phyloP scores from a whole-genome alignment of 2,113 vertebrate species.

The Solea senegalensis region DNA sequence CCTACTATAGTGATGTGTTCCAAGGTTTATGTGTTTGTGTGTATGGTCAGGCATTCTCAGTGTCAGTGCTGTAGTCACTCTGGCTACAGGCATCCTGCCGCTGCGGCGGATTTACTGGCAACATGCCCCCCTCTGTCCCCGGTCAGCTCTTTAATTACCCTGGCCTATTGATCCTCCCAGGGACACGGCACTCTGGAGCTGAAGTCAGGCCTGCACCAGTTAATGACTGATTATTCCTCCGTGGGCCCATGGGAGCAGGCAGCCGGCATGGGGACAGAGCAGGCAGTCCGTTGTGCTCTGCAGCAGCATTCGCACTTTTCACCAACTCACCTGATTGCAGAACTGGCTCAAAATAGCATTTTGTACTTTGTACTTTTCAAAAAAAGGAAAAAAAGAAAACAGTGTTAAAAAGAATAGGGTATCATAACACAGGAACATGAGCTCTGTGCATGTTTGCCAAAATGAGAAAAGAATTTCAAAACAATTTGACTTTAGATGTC shows the following conservation, averaged over 20 bases:
- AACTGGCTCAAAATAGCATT: conserved; percentile 44
- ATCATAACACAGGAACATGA: neutral
- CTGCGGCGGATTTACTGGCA: conserved; percentile 83
- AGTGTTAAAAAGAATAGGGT: neutral
- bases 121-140: conserved; percentile 56
- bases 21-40: conserved; percentile 19
- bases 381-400: neutral
- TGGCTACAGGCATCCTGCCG: conserved; percentile 74
- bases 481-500: neutral
- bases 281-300: conserved; percentile 34
- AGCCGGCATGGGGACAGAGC: conserved; percentile 59
- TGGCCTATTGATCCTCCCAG: conserved; percentile 81
- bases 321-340: conserved; percentile 38
- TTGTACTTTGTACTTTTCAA: conserved; percentile 25
- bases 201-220: conserved; percentile 71
- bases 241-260: conserved; percentile 63
- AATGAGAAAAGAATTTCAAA: neutral
- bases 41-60: conserved; percentile 58
- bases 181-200: conserved; percentile 75
- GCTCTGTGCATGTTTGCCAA: neutral
- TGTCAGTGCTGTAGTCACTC: conserved; percentile 78
- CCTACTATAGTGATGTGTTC: conserved; percentile 20
- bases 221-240: conserved; percentile 82
- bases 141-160: conserved; percentile 86
- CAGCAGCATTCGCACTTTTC: conserved; percentile 50